Conservation (phyloP, 2,888 invertebrate genomes). For the Tridacna crocea region DNA sequence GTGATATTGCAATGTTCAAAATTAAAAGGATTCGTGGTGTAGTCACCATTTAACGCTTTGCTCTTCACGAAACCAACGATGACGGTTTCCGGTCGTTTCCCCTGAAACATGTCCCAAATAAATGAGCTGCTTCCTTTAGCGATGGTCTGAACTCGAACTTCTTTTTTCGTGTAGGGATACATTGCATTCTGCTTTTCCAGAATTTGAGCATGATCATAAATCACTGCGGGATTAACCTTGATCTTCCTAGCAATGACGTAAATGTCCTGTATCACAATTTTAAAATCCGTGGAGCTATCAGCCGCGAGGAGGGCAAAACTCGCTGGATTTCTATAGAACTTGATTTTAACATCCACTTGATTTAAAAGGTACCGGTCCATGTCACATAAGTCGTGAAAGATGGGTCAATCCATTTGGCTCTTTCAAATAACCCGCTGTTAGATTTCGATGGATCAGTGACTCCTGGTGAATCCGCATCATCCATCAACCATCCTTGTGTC, state of each 20-base stretch:
- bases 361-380: constrained; percentile 46
- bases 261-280: constrained; percentile 18
- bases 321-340: constrained; percentile 7
- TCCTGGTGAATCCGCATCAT: constrained; percentile 40
- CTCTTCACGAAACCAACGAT: constrained; percentile 35
- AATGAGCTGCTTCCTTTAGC: constrained; percentile 25
- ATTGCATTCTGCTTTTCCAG: constrained; percentile 32
- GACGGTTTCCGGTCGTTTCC: constrained; percentile 24
- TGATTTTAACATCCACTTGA: constrained; percentile 29
- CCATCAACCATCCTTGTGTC: constrained; percentile 42
- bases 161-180: constrained; percentile 31
- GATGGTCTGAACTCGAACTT: constrained; percentile 32
- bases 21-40: constrained; percentile 13
- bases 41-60: constrained; percentile 24
- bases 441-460: constrained; percentile 32
- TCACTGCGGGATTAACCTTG: constrained; percentile 28
- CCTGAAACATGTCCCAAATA: constrained; percentile 24
- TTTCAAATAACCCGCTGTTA: constrained; percentile 31
- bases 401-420: constrained; percentile 22
- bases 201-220: constrained; percentile 32
- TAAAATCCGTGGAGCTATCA: constrained; percentile 15
- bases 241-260: constrained; percentile 31
- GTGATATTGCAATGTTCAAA: constrained; percentile 4
- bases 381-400: constrained; percentile 30
- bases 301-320: constrained; percentile 16